Base-by-base conservation (phyloP, 1,140 invertebrate species). In the Dreissena polymorpha region DNA sequence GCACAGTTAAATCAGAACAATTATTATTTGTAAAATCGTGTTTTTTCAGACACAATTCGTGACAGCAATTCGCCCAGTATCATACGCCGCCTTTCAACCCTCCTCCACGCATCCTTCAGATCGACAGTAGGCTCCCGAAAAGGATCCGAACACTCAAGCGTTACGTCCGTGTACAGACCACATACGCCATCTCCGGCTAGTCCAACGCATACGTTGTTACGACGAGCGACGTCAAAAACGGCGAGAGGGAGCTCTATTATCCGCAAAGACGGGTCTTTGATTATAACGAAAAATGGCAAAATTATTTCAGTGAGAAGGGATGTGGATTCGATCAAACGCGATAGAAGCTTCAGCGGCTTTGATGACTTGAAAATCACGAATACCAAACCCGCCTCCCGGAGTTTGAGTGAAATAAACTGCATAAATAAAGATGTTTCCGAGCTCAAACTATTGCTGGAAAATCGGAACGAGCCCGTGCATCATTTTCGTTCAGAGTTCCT, bases 281-380 rank as follows among this genome's bases (percentile, higher is more conserved):
- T 91, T 53, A 87, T 91, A 39, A 88, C 91, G 50, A 91, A 91
- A 86, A 89, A 88, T 55, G 91, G 90, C 0, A 91, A 91, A 84
- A 91, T 91, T 69, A 89, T 91, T 63, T 90, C 90, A 49, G 87
- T 91, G 50, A 72, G 90, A 18, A 68, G 85, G 18, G 87, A 88
- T 51, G 55, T 78, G 10, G 75, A 82, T 16, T 79, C 74, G 8
- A 60, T 73, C 27, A 75, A 86, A 64, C 29, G 53, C 49, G 71
- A 72, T 67, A 53, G 60, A 21, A 71, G 78, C 72, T 79, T 78
- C 21, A 73, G 60, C 27, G 70, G 71, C 12, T 76, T 85, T 72
- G 57, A 83, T 12, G 85, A 85, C 67, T 23, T 83, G 0, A 83
- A 64, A 63, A 57, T 29, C 5, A 39, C 16, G 29, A 21, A 63